These are phyloP conservation scores for Cavia aperea DNA, from an alignment of 2,113 vertebrate genomes.

Conservation along the genomic window DNA sequence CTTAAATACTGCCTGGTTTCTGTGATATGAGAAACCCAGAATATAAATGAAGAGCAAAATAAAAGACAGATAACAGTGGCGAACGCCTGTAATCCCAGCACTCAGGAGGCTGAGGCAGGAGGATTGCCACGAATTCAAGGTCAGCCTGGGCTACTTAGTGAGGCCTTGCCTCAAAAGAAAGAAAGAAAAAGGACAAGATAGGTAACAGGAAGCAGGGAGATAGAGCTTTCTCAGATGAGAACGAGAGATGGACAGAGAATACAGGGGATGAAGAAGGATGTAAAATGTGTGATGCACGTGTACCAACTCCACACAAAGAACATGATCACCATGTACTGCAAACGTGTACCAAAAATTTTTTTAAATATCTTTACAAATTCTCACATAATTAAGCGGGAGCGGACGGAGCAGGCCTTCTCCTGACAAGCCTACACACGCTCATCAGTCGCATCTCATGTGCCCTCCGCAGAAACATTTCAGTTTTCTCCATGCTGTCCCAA, in stretches of 20 bases:
- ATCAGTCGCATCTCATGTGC: background rate
- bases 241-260: background rate
- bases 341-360: background rate
- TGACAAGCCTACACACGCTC: background rate
- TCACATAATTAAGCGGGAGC: background rate
- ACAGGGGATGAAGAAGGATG: background rate
- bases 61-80: background rate
- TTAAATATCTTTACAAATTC: background rate
- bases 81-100: background rate
- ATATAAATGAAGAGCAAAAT: background rate
- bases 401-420: background rate
- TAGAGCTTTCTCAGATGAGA: background rate
- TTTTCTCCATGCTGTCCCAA: background rate
- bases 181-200: background rate
- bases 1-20: background rate
- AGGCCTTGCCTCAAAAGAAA: background rate
- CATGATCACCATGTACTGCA: background rate
- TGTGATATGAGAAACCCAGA: background rate
- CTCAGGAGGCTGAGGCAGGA: background rate
- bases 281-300: no score
- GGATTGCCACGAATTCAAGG: background rate
- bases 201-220: background rate
- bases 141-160: background rate
- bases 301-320: background rate
- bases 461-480: background rate